Conservation (phyloP, 2,113 vertebrate genomes). For the Kryptolebias marmoratus region DNA sequence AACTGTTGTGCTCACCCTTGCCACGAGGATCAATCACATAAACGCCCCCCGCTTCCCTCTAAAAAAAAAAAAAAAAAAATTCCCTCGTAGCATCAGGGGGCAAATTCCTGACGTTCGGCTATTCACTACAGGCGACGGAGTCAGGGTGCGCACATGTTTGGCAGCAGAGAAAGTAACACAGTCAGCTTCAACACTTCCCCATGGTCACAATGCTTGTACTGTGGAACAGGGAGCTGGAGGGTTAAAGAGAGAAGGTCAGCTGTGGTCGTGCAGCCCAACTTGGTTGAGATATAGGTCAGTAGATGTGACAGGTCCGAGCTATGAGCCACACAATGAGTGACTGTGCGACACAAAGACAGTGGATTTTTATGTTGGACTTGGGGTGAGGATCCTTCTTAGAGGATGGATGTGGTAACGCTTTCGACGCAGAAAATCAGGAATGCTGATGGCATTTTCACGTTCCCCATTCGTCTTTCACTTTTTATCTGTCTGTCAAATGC, state of each 20-base stretch:
- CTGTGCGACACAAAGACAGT: slow-evolving; percentile 67
- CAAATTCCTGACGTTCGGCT: slow-evolving; percentile 52
- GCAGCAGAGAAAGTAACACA: slow-evolving; percentile 32
- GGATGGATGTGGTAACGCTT: slow-evolving; percentile 55
- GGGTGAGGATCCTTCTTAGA: slow-evolving; percentile 36
- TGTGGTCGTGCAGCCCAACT: slow-evolving; percentile 35
- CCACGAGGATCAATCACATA: slow-evolving; percentile 35
- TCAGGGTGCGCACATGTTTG: slow-evolving; percentile 59
- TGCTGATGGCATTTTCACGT: slow-evolving; percentile 52
- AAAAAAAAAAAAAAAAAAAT: slow-evolving; percentile 14
- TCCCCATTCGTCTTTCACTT: slow-evolving; percentile 28
- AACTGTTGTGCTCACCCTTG: slow-evolving; percentile 69
- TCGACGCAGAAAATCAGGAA: slow-evolving; percentile 59
- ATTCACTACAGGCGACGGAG: slow-evolving; percentile 42
- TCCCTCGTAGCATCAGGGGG: slow-evolving; percentile 49
- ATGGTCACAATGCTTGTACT: slow-evolving; percentile 61
- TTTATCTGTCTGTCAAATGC: slow-evolving; percentile 22
- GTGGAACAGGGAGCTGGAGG: slow-evolving; percentile 41
- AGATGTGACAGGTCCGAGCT: slow-evolving; percentile 48
- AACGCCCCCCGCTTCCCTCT: slow-evolving; percentile 25
- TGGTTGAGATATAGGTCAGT: slow-evolving; percentile 62
- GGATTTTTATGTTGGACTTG: slow-evolving; percentile 45
- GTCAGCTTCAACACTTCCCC: slow-evolving; percentile 44
- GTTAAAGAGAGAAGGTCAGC: slow-evolving; percentile 68
- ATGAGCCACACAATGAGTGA: slow-evolving; percentile 66